These are phyloP conservation scores for Agrilus biguttatus DNA, from an alignment of 2,888 invertebrate species.

Conservation along the genomic window DNA sequence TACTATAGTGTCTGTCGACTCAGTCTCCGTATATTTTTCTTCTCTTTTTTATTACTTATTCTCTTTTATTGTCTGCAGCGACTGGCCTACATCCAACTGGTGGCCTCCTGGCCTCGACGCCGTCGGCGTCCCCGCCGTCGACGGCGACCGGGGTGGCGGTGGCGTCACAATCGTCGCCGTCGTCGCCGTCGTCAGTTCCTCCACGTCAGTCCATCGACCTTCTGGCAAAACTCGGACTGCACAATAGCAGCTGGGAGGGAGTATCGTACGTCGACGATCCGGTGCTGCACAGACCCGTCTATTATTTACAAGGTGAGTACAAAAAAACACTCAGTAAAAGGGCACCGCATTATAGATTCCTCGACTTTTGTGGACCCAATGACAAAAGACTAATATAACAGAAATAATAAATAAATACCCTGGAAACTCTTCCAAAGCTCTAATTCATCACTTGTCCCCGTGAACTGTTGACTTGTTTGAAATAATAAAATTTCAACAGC, in stretches of 20 bases:
- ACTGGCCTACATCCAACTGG: slow-evolving; percentile 38
- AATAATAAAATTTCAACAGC: no score
- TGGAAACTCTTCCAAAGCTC: no score
- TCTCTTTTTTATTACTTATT: not conserved
- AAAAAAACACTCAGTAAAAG: no score
- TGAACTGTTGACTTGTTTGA: no score
- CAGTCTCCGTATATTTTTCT: no score
- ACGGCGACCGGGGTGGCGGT: slow-evolving; percentile 16
- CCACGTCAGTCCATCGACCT: slow-evolving; percentile 49
- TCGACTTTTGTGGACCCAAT: no score
- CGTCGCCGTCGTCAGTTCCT: slow-evolving; percentile 8
- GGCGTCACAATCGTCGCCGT: slow-evolving; percentile 10
- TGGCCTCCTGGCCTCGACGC: slow-evolving; percentile 19
- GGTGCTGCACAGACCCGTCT: slow-evolving; percentile 56
- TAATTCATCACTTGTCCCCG: no score
- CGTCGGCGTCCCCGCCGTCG: slow-evolving; percentile 8
- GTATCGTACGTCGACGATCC: slow-evolving; percentile 50
- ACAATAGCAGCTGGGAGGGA: slow-evolving; percentile 60
- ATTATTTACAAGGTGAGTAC: slow-evolving; percentile 54
- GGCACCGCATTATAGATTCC: no score
- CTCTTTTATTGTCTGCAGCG: slow-evolving; percentile 36
- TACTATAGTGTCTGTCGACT: no score
- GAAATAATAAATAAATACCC: no score
- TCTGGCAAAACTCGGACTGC: slow-evolving; percentile 63
- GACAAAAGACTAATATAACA: no score